Evolutionary conservation across 1,140 invertebrate genomes (phyloP), one percentile per base, ranked within the genome.

Genomic region (Drosophila sulfurigaster): DNA sequence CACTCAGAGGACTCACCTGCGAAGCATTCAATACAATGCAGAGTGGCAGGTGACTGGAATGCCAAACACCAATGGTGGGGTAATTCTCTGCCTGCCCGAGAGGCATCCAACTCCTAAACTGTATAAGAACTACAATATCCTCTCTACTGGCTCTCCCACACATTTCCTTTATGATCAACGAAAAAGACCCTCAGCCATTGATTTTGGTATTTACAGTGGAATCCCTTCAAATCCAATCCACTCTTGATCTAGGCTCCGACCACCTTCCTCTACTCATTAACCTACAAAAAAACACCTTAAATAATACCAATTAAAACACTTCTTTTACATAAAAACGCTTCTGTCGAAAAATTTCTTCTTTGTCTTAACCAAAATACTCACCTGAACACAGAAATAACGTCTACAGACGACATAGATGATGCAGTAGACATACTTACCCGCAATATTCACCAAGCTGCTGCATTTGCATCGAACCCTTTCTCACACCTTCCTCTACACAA

Each of bases 41-140:
- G 35, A 0, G 13, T 62, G 6, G 59, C 43, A 5, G 59, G 59
- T 5, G 59, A 62, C 7, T 62, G 59, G 59, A 62, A 62, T 20
- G 59, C 59, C 30, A 60, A 60, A 7, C 58, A 60, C 3, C 10
- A 5, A 3, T 46, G 20, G 20, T 60, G 58, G 58, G 43, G 59
- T 1, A 62, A 49, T 6, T 5, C 13, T 5, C 13, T 7, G 46
- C 15, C 6, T 48, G 46, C 46, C 10, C 16, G 2, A 48, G 59
- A 2, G 59, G 59, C 1, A 62, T 28, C 1, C 10, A 62, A 32
- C 59, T 62, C 0, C 7, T 48, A 2, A 11, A 1, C 43, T 62
- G 57, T 11, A 11, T 46, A 1, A 54, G 51, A 46, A 35, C 0
- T 60, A 32, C 2, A 45, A 69, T 11, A 32, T 69, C 0, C 15